A percentile compares a stretch with the other conserved stretches of the same genome.
Evolutionary conservation across 2,113 vertebrate genomes (phyloP).

Genomic region (Chunga burmeisteri): DNA sequence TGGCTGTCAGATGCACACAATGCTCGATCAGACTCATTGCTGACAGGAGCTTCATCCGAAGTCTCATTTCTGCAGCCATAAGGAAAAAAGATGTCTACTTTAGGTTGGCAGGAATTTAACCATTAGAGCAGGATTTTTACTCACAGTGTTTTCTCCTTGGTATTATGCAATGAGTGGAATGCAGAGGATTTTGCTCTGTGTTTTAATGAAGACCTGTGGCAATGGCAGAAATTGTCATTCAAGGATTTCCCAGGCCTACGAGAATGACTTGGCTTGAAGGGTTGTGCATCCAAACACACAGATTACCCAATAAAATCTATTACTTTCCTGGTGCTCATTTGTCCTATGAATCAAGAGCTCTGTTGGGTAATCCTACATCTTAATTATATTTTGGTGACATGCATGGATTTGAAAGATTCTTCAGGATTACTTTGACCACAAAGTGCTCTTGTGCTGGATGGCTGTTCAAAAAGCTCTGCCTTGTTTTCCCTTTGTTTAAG

Average conservation of each 20-base stretch:
- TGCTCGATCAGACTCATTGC: not conserved
- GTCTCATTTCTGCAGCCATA: not conserved
- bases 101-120: not conserved
- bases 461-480: not conserved
- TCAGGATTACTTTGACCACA: not conserved
- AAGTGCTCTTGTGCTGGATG: not conserved
- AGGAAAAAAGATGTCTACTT: not conserved
- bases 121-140: not conserved
- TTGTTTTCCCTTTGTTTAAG: not conserved
- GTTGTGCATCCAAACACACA: not conserved
- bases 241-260: not conserved
- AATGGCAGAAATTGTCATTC: not conserved
- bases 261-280: conserved; percentile 13
- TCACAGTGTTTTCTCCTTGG: not conserved
- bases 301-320: not conserved
- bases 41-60: not conserved
- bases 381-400: not conserved
- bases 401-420: not conserved
- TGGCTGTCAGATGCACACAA: not conserved
- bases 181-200: not conserved
- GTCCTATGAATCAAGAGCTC: not conserved
- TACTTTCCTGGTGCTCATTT: not conserved
- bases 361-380: not conserved
- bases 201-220: not conserved
- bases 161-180: not conserved